A percentile compares a stretch with the other conserved stretches of the same genome.
Evolutionary conservation across 1,140 invertebrate species (phyloP).

Genomic region (Polyergus mexicanus): DNA sequence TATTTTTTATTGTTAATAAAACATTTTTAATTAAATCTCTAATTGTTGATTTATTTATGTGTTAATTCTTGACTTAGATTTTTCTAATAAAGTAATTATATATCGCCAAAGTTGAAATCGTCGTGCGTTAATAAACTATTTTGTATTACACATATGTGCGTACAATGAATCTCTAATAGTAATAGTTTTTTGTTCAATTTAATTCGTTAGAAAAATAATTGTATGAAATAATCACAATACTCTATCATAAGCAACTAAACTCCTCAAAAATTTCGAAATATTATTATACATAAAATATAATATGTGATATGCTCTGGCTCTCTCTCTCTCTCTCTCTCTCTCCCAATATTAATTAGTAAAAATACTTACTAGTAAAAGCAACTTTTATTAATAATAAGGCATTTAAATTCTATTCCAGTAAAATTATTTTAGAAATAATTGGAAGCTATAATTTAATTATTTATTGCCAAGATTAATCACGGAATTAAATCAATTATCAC

Average conservation of each 20-base stretch:
- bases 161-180: neutral
- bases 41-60: neutral
- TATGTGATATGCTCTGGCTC: no score
- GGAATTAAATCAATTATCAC: neutral
- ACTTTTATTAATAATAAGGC: neutral
- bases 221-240: neutral
- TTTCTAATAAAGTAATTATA: no score
- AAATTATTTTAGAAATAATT: slow-evolving; percentile 17
- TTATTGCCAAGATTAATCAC: neutral
- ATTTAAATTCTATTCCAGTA: neutral
- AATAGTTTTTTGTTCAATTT: neutral
- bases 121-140: no score
- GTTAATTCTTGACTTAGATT: no score
- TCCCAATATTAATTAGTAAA: neutral
- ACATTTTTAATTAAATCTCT: neutral
- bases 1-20: neutral
- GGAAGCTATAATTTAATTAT: slow-evolving; percentile 31
- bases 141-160: no score
- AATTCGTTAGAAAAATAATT: neutral
- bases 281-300: neutral
- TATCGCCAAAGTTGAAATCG: no score
- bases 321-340: no score
- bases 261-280: neutral
- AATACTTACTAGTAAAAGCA: no score
- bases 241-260: neutral